phyloP scores from a whole-genome alignment of 2,113 vertebrate species.

The Periophthalmodon schlosseri region DNA sequence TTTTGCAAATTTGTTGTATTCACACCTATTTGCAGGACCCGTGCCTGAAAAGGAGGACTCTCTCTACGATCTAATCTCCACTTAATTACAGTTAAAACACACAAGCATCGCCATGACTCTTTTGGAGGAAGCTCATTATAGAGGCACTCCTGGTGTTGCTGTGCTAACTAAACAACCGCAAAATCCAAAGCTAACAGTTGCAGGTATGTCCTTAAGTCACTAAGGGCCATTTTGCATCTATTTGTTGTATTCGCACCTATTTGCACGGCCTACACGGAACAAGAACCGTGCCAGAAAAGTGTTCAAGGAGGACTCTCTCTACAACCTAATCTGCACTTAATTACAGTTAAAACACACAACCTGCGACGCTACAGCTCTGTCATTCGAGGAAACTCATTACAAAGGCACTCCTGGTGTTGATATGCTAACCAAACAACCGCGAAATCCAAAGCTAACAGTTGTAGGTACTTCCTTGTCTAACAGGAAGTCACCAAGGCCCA shows the following conservation, averaged over 20 bases:
- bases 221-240: not conserved
- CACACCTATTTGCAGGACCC: not conserved
- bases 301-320: not conserved
- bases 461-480: not conserved
- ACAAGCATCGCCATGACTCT: not conserved
- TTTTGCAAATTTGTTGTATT: conserved; percentile 1
- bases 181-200: not conserved
- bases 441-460: conserved; percentile 6
- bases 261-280: not conserved
- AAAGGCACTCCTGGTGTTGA: not conserved
- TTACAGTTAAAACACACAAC: conserved; percentile 7
- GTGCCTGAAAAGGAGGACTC: not conserved
- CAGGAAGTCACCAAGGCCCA: not conserved
- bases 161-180: not conserved
- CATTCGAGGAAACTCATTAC: conserved; percentile 6
- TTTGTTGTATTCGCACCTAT: not conserved
- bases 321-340: conserved; percentile 4
- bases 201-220: not conserved
- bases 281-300: not conserved
- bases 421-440: not conserved
- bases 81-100: conserved; percentile 14
- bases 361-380: not conserved
- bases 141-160: not conserved
- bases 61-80: conserved; percentile 3
- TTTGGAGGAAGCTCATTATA: not conserved